Evolutionary conservation across 2,113 vertebrate genomes (phyloP), one percentile per base, ranked within the genome.

Genomic region (Apeltes quadracus): DNA sequence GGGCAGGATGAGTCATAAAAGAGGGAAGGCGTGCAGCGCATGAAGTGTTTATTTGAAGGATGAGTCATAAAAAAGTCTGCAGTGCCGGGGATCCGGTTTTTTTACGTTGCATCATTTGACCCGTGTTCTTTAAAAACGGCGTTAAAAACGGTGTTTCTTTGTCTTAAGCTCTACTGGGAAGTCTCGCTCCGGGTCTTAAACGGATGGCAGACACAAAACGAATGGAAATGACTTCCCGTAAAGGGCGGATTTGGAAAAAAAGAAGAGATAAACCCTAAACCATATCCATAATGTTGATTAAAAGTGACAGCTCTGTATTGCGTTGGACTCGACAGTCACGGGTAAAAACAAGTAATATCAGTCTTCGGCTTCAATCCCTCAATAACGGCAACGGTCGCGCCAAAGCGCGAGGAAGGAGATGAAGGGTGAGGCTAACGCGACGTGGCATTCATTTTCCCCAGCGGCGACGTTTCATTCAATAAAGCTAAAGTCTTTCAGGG

Each of bases 231-330:
- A 71, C 71, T 88, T 86, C 80, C 79, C 66, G 34, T 79, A 68
- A 85, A 80, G 72, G 34, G 55, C 34, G n/a, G 55, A n/a, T 74
- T 77, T 46, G 56, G 75, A 46, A 34, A 32, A 43, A 29, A 48
- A 20, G 27, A 73, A 54, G 46, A 53, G 34, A 48, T 5, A 38
- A 64, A 41, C 59, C 48, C 46, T 76, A 29, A 79, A 83, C 73
- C 75, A 78, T 84, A 83, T 85, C 46, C 68, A 68, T 91, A 75
- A 88, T 36, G 72, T 51, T 93, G 88, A 94, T 93, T 75, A 92
- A 90, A 91, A 85, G 82, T 92, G 91, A 92, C 91, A 92, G 89
- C 75, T 86, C 67, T 77, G 76, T 89, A 90, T 88, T 84, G 81
- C 65, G 9, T 84, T 78, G 85, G 79, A 84, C 79, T 85, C 67